Conservation (phyloP, 2,797 vertebrate genomes). For the Sebastes trivittatus region DNA sequence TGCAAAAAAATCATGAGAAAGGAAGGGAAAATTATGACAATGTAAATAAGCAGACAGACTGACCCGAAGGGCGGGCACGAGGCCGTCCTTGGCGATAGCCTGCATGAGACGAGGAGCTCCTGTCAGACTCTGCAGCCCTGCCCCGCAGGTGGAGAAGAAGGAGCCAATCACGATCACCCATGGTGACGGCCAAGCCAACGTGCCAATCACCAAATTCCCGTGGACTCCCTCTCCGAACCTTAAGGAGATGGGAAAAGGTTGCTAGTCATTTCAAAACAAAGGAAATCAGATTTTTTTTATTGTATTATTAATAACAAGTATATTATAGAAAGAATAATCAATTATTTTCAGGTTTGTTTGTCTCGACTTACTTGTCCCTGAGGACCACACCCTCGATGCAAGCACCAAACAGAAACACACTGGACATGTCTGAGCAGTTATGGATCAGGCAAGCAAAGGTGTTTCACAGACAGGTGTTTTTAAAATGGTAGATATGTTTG, state of each 20-base stretch:
- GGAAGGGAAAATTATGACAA: background rate
- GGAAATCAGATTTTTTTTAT: background rate
- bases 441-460: conserved; percentile 65
- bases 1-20: background rate
- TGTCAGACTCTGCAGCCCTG: conserved; percentile 96
- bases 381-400: conserved; percentile 96
- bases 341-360: background rate
- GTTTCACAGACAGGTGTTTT: background rate
- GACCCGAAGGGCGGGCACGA: conserved; percentile 94
- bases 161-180: conserved; percentile 98
- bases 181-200: conserved; percentile 93
- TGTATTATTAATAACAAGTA: background rate
- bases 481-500: background rate
- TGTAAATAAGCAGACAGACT: conserved; percentile 45
- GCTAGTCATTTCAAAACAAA: background rate
- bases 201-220: conserved; percentile 95
- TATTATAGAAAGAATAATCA: background rate
- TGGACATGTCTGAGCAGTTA: conserved; percentile 86
- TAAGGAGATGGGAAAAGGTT: background rate
- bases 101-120: conserved; percentile 96
- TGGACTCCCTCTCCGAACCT: conserved; percentile 96
- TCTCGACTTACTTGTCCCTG: conserved; percentile 91
- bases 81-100: conserved; percentile 93
- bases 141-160: conserved; percentile 96
- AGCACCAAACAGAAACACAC: conserved; percentile 91